Evolutionary conservation across 2,888 invertebrate genomes (phyloP), one percentile per base, ranked within the genome.

Genomic region (Philonicus albiceps): DNA sequence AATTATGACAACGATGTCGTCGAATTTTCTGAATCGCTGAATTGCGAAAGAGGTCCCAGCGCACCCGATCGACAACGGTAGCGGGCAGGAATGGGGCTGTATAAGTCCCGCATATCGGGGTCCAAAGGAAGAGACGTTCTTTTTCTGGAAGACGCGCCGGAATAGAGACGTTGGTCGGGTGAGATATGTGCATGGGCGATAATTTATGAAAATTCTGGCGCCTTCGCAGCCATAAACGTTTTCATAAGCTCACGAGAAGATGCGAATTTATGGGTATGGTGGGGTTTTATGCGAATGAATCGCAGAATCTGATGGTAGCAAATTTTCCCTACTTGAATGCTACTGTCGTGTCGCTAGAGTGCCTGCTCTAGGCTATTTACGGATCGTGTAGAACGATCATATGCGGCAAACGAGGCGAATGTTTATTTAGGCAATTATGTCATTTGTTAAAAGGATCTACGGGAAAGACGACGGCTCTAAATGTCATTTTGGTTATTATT

Each of bases 1-100:
- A 81, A 81, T 55, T 81, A 81, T 81, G 81, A 81, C 81, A 64
- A 81, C 30, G 64, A 16, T 81, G 55, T 55, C 81, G 55, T 49
- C 55, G 55, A 81, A 81, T 81, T 81, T 81, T 81, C 43, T 55
- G 55, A 81, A n/a, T 81, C 81, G 55, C 34, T 64, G 74, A 74
- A 31, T 74, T 74, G 74, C 74, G 37, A 74, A 74, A 64, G n/a
- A n/a, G 64, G 27, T 1, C 22, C n/a, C 27, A 64, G 19, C 22
- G 64, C 64, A 27, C 64, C 64, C 22, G 19, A n/a, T 49, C 22
- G 27, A 64, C n/a, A n/a, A 49, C n/a, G 49, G 49, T 49, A 49
- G 49, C 49, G 49, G 49, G 16, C 49, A 3, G 49, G 6, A 49
- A 49, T 49, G 16, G 16, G 49, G n/a, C n/a, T 27, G 22, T 11